These are phyloP conservation scores for Cavia aperea DNA, from an alignment of 2,113 vertebrate species.

Conservation along the genomic window DNA sequence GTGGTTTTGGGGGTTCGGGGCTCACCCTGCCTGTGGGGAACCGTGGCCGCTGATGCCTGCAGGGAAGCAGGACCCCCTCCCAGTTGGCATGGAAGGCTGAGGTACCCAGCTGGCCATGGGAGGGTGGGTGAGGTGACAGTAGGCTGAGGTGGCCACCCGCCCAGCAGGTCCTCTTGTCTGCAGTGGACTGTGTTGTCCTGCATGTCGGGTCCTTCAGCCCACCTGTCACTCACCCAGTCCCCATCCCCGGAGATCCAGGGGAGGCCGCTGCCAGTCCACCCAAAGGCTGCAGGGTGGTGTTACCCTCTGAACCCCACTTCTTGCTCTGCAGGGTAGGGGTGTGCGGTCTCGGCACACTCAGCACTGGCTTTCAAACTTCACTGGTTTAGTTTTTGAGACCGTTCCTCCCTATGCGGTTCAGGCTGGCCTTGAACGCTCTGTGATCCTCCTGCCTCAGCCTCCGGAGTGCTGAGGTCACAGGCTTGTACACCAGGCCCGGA, in stretches of 20 bases:
- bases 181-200: background rate
- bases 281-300: background rate
- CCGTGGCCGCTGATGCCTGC: rapidly evolving
- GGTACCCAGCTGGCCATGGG: background rate
- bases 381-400: background rate
- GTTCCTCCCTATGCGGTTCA: background rate
- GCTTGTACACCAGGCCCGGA: background rate
- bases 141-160: background rate
- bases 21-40: background rate
- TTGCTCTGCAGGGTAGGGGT: background rate
- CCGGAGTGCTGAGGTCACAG: background rate
- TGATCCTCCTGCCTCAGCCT: background rate
- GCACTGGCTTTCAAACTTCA: too few relatives aligned
- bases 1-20: rapidly evolving
- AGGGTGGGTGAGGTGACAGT: background rate
- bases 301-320: background rate
- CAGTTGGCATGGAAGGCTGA: background rate
- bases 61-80: background rate
- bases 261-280: background rate
- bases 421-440: background rate
- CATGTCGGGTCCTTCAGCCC: background rate
- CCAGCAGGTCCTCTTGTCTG: background rate
- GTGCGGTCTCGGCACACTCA: background rate
- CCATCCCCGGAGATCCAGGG: background rate
- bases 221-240: background rate